phyloP scores from a whole-genome alignment of 2,113 vertebrate genomes.

The Thamnaconus septentrionalis region DNA sequence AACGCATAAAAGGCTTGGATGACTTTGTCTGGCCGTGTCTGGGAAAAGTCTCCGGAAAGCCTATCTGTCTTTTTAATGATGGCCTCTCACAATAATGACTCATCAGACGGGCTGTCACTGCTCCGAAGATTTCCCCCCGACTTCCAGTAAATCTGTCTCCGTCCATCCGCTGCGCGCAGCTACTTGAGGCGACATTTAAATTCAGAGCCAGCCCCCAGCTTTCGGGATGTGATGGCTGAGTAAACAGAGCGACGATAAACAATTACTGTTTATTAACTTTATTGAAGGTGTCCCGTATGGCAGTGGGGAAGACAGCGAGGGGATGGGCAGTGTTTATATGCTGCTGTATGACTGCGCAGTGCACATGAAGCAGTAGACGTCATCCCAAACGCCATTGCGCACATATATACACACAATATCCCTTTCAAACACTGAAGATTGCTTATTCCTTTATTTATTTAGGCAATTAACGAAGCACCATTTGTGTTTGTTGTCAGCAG shows the following conservation, averaged over 20 bases:
- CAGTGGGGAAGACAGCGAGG: slow-evolving; percentile 26
- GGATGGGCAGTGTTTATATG: slow-evolving; percentile 15
- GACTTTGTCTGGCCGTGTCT: not conserved
- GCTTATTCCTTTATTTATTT: not conserved
- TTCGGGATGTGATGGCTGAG: slow-evolving; percentile 15
- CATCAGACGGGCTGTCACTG: slow-evolving; percentile 6
- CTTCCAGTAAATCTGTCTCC: not conserved
- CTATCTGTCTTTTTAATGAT: no score
- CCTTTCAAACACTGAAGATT: no score
- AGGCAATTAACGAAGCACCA: not conserved
- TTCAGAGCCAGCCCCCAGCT: slow-evolving; percentile 5
- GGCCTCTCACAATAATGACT: not conserved
- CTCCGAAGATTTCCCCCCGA: not conserved
- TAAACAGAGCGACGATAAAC: slow-evolving; percentile 49
- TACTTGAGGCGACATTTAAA: slow-evolving; percentile 33
- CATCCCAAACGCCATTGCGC: no score
- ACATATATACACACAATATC: no score
- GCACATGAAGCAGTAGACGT: not conserved
- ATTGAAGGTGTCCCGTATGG: slow-evolving; percentile 45
- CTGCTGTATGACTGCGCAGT: slow-evolving; percentile 17
- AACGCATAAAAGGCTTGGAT: not conserved
- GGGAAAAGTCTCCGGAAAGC: no score
- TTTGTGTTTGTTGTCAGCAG: slow-evolving; percentile 14
- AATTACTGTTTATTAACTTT: slow-evolving; percentile 45
- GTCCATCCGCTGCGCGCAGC: not conserved